Conservation (phyloP, 2,888 invertebrate genomes). For the Drosophila hawaiiensis region DNA sequence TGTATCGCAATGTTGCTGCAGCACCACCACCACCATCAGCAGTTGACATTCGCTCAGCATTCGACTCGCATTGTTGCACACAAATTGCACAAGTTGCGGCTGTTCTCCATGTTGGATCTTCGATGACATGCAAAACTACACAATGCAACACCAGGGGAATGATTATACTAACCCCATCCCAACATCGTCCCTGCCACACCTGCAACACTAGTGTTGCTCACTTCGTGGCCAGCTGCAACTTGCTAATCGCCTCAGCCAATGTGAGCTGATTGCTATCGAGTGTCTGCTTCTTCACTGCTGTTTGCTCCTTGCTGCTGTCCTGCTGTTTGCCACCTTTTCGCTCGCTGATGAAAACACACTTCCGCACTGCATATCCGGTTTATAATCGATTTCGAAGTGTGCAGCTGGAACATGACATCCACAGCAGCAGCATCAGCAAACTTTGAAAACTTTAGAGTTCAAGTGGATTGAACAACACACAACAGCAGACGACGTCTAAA, state of each 20-base stretch:
- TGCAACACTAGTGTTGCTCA: constrained; percentile 13
- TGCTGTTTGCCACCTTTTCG: constrained; percentile 2
- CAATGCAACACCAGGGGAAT: constrained; percentile 1
- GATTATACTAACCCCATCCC: background rate
- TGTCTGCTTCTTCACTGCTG: constrained; percentile 13
- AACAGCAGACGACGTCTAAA: background rate
- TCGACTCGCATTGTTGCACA: constrained; percentile 49
- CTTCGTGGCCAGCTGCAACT: constrained; percentile 17
- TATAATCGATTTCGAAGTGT: constrained; percentile 80
- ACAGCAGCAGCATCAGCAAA: constrained; percentile 33
- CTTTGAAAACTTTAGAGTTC: constrained; percentile 25
- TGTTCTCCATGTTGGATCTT: constrained; percentile 30
- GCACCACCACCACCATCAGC: background rate
- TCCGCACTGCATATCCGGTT: constrained; percentile 80
- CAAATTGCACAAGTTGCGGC: constrained; percentile 64
- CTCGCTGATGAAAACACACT: constrained; percentile 64
- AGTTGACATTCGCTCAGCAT: constrained; percentile 25
- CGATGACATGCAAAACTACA: constrained; percentile 29
- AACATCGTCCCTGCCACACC: constrained; percentile 16
- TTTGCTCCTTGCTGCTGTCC: constrained; percentile 9
- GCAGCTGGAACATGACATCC: constrained; percentile 63
- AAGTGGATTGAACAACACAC: background rate
- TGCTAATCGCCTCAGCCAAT: constrained; percentile 27
- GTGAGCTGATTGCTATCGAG: constrained; percentile 18
- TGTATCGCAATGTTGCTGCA: constrained; percentile 40